phyloP scores from a whole-genome alignment of 1,140 invertebrate species.

The Lamellibrachia luymesi region DNA sequence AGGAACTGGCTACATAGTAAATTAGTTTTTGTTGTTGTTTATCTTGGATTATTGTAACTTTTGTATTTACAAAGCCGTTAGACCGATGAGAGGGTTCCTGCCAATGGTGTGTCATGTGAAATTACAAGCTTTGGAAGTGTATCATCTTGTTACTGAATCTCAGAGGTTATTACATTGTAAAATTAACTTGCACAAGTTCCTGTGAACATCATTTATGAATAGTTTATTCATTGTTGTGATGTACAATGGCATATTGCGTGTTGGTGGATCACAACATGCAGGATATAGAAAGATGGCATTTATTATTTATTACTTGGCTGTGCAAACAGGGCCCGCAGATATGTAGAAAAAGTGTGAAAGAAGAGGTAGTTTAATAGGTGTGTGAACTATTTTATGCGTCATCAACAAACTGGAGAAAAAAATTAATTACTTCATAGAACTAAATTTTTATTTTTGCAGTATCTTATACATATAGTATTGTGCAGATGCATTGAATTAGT shows the following conservation, averaged over 20 bases:
- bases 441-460: too few relatives aligned
- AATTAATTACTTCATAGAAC: not conserved
- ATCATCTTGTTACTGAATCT: too few relatives aligned
- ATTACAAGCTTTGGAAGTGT: too few relatives aligned
- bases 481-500: too few relatives aligned
- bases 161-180: not conserved
- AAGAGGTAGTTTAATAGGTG: not conserved
- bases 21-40: too few relatives aligned
- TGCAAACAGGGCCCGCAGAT: not conserved
- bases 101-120: too few relatives aligned
- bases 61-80: too few relatives aligned
- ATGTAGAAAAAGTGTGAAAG: not conserved
- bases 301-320: not conserved
- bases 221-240: not conserved
- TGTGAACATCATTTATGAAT: not conserved
- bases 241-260: not conserved
- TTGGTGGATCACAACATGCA: not conserved
- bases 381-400: not conserved
- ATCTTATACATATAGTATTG: too few relatives aligned
- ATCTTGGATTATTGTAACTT: too few relatives aligned
- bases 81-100: too few relatives aligned
- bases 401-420: not conserved
- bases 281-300: not conserved
- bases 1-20: too few relatives aligned
- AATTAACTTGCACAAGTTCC: not conserved